Conservation (phyloP, 2,888 invertebrate species). For the Eupithecia insigniata region DNA sequence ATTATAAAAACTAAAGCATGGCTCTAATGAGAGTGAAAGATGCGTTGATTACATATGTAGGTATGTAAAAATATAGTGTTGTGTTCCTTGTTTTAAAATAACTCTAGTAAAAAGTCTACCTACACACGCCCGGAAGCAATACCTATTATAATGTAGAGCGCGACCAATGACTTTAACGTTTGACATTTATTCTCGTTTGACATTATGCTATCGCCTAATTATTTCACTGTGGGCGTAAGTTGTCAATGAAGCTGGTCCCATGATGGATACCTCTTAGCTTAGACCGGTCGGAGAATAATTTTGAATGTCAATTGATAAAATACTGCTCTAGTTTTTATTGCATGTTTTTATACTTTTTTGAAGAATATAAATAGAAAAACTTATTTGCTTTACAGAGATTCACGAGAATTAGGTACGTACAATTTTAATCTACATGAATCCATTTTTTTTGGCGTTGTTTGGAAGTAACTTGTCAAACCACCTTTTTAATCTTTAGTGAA, state of each 20-base stretch:
- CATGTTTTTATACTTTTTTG: not conserved
- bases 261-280: conserved; percentile 40
- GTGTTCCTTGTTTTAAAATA: not conserved
- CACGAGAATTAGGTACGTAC: not conserved
- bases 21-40: not conserved
- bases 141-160: conserved; percentile 34
- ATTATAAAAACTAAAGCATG: not conserved
- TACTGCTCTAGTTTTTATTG: conserved; percentile 52
- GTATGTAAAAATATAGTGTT: not conserved
- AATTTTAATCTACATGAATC: no score
- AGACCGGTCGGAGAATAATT: conserved; percentile 37
- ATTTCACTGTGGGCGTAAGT: conserved; percentile 75
- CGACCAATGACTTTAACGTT: conserved; percentile 65
- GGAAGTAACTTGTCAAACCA: no score
- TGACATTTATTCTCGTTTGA: conserved; percentile 82
- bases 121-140: conserved; percentile 21
- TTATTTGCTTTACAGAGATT: not conserved
- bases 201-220: conserved; percentile 78
- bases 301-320: conserved; percentile 61
- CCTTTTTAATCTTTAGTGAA: no score
- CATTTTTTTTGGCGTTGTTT: not conserved
- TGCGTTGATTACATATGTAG: not conserved
- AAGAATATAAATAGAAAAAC: not conserved
- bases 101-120: not conserved
- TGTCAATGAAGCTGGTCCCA: conserved; percentile 61